Conservation (phyloP, 2,888 invertebrate species). For the Chironomus tentans region DNA sequence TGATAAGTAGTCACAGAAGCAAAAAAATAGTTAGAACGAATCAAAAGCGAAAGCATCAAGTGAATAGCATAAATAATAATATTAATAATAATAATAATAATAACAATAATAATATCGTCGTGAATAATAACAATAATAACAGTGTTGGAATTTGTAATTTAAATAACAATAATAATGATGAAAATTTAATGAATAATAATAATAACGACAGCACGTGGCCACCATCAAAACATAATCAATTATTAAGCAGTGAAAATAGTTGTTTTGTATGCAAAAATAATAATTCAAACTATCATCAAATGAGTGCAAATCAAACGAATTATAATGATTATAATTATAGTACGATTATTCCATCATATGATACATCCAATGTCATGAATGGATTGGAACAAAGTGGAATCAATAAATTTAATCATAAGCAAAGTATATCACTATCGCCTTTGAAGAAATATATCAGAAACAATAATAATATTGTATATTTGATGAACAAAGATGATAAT, state of each 20-base stretch:
- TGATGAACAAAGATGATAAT: not conserved
- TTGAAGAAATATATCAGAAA: constrained; percentile 26
- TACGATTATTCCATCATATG: constrained; percentile 49
- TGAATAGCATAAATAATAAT: not conserved
- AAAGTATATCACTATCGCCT: constrained; percentile 26
- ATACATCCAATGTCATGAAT: constrained; percentile 38
- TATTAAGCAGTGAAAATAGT: constrained; percentile 13
- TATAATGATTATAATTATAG: constrained; percentile 27
- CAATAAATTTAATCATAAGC: not conserved
- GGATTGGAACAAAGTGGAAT: constrained; percentile 29
- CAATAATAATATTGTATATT: constrained; percentile 47
- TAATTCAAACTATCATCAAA: not conserved
- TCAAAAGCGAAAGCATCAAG: constrained; percentile 15
- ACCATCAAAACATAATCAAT: constrained; percentile 11
- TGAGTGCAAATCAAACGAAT: constrained; percentile 42
- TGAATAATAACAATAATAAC: constrained; percentile 15
- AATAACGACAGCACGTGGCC: constrained; percentile 2
- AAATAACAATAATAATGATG: not conserved
- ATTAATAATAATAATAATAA: constrained; percentile 4
- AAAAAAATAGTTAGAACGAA: constrained; percentile 29
- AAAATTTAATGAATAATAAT: constrained; percentile 4
- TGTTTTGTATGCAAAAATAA: constrained; percentile 15
- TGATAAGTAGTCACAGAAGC: constrained; percentile 21
- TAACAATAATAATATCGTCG: not conserved
- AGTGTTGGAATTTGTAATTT: not conserved